phyloP scores from a whole-genome alignment of 2,888 invertebrate genomes.

The Tetropium fuscum region DNA sequence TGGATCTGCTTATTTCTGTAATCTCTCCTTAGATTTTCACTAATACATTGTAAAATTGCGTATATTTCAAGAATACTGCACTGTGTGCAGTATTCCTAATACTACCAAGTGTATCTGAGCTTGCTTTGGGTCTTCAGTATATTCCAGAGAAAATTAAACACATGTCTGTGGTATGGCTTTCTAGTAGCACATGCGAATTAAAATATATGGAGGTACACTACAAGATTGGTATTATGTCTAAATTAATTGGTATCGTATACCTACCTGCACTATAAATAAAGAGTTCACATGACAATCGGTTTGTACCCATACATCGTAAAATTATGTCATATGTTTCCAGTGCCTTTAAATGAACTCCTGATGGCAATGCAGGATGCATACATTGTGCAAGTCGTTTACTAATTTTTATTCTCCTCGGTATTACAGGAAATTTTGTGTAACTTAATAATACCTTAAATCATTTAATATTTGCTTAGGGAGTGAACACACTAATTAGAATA shows the following conservation, averaged over 20 bases:
- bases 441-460: slow-evolving; percentile 76
- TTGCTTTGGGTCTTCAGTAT: too few species aligned
- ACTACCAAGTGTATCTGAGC: too few species aligned
- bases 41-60: too few species aligned
- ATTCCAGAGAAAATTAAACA: too few species aligned
- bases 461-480: not conserved
- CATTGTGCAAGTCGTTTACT: slow-evolving; percentile 93
- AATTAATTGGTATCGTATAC: slow-evolving; percentile 22
- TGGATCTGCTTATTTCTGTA: too few species aligned
- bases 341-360: slow-evolving; percentile 92
- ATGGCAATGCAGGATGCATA: slow-evolving; percentile 91
- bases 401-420: slow-evolving; percentile 88
- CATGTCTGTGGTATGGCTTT: too few species aligned
- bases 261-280: slow-evolving; percentile 84
- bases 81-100: too few species aligned
- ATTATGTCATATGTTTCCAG: slow-evolving; percentile 92
- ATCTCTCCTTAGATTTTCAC: too few species aligned
- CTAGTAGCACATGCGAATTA: too few species aligned
- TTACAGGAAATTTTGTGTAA: slow-evolving; percentile 85
- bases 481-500: not conserved
- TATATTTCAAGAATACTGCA: too few species aligned
- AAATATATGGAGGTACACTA: too few species aligned
- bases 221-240: too few species aligned
- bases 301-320: slow-evolving; percentile 88
- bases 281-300: slow-evolving; percentile 81